These are phyloP conservation scores for Himalopsyche japonica DNA, from an alignment of 2,888 invertebrate species.

Conservation along the genomic window DNA sequence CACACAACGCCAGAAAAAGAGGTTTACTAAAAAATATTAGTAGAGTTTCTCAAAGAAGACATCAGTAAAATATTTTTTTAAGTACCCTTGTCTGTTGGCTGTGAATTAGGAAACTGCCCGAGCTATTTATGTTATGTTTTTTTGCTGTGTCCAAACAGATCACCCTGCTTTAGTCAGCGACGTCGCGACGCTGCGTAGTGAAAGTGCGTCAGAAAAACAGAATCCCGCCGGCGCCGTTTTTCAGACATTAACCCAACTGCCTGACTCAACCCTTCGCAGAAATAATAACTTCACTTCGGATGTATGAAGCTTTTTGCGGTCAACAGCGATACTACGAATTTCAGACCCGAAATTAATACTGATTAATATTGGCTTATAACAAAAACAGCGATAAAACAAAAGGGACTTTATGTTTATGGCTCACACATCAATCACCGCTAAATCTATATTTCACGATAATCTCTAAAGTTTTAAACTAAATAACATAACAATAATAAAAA, in stretches of 20 bases:
- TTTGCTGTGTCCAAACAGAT: background rate
- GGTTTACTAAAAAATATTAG: too few species aligned
- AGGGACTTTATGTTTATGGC: background rate
- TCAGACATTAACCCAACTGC: background rate
- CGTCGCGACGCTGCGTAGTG: background rate
- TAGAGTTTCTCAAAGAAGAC: too few species aligned
- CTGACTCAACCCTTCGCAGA: background rate
- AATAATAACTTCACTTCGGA: background rate
- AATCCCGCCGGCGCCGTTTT: background rate
- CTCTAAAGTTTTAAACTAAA: too few species aligned
- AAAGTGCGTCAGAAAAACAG: background rate
- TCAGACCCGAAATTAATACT: background rate
- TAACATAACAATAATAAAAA: too few species aligned
- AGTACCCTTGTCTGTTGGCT: background rate
- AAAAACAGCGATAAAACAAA: background rate
- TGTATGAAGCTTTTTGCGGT: background rate
- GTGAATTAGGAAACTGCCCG: background rate
- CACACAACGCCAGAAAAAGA: too few species aligned
- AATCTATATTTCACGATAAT: too few species aligned
- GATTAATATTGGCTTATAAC: background rate
- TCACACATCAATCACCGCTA: too few species aligned
- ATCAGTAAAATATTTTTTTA: too few species aligned
- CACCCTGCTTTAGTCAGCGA: background rate
- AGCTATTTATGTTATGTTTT: background rate
- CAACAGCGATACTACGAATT: background rate